Evolutionary conservation across 2,113 vertebrate genomes (phyloP).

Genomic region (Lota lota): DNA sequence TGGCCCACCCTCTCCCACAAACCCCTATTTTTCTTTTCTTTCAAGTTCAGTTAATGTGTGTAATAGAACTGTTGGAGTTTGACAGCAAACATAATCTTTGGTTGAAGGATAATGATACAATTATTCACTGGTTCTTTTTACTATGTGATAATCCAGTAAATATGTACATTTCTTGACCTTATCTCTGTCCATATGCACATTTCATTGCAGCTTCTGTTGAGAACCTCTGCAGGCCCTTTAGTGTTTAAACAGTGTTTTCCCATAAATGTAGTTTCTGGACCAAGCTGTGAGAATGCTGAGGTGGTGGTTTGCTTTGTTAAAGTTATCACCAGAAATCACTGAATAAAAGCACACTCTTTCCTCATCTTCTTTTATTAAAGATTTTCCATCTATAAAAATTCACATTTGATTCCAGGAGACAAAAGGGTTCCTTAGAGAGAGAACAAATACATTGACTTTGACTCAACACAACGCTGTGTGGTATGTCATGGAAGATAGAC

Average conservation of each 20-base stretch:
- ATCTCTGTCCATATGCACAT: slow-evolving; percentile 15
- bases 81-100: too few species aligned
- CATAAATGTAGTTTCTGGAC: slow-evolving; percentile 8
- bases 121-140: too few species aligned
- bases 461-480: slow-evolving; percentile 6
- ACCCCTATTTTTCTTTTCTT: too few species aligned
- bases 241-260: slow-evolving; percentile 18
- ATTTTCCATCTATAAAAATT: slow-evolving; percentile 37
- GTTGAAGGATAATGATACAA: too few species aligned
- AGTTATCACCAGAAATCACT: slow-evolving; percentile 30
- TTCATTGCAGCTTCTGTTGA: slow-evolving; percentile 13
- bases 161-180: too few species aligned
- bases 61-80: too few species aligned
- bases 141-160: too few species aligned
- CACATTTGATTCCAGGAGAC: slow-evolving; percentile 34
- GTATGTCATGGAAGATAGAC: slow-evolving; percentile 22
- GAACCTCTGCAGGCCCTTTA: slow-evolving; percentile 4
- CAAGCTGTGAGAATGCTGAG: neutral
- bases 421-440: slow-evolving; percentile 29
- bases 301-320: slow-evolving; percentile 11
- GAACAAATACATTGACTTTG: slow-evolving; percentile 31
- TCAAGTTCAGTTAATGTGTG: too few species aligned
- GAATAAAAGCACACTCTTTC: neutral
- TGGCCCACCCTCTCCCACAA: neutral
- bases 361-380: slow-evolving; percentile 24